Base-by-base conservation (phyloP, 2,113 vertebrate species). In the Gallinago paraguaiae region DNA sequence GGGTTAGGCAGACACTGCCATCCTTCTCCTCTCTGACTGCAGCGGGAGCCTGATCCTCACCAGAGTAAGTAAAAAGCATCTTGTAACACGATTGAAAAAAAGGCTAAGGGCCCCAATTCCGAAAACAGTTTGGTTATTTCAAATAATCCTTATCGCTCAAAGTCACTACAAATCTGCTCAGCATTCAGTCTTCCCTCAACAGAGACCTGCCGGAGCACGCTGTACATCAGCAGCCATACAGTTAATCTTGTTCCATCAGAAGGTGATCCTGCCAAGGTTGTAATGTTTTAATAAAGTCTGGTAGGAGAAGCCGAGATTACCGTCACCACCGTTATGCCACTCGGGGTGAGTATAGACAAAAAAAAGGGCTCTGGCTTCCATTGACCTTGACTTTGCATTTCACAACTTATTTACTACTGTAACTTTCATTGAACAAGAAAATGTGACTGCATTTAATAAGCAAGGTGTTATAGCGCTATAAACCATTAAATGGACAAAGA, bases 191-290 rank as follows among this genome's bases (percentile, higher is more conserved):
- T 95, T 82, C 81, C 82, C 82, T 94, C 87, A 95, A 92, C 78
- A 65, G 89, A 96, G 92, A 93, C 86, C 53, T 75, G 90, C 65
- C 75, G 1, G 13, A 68, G 85, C 59, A 3, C 64, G 10, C 25
- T 5, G 46, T 64, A 2, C 28, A 22, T 87, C 68, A 96, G 93
- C 91, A 95, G 88, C 90, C 92, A 80, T 4, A 71, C 82, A 83
- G 87, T 95, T 96, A 94, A 96, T 96, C 93, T 94, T 86, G 92
- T 92, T 92, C 85, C 92, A 87, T 94, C 77, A 60, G 89, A 93
- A 93, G 91, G 89, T 95, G 93, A 96, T 95, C 91, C 90, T 91
- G 88, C 89, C 95, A 95, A 96, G 93, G 88, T 80, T 95, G 92
- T 57, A 94, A 94, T 75, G 84, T 93, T 96, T 96, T 97, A 95